Conservation (phyloP, 2,888 invertebrate genomes). For the Sabellastarte sp. region DNA sequence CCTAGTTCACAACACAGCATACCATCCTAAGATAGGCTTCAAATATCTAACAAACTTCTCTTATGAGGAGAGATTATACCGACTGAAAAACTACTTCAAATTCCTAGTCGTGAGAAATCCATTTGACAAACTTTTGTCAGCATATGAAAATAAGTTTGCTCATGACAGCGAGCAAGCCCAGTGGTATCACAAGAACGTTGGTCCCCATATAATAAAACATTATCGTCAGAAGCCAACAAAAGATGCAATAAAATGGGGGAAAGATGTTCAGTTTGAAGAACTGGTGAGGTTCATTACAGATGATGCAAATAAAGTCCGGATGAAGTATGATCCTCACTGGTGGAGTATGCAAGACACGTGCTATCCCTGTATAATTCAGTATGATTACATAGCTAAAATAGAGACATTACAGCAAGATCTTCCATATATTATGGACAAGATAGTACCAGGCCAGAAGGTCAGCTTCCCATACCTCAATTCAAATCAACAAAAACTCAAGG, state of each 20-base stretch:
- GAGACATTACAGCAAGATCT: background rate
- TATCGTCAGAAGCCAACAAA: background rate
- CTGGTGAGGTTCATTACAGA: background rate
- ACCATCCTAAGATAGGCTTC: conserved; percentile 2
- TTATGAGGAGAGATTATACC: background rate
- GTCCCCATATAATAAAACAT: background rate
- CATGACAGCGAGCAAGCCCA: background rate
- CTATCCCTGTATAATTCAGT: background rate
- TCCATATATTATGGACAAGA: background rate
- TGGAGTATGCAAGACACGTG: background rate
- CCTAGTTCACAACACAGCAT: conserved; percentile 1
- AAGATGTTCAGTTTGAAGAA: background rate
- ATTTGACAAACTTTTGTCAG: background rate
- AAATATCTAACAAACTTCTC: background rate
- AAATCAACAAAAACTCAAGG: background rate
- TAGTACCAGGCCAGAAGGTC: background rate
- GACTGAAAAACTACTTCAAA: background rate
- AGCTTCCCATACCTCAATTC: background rate
- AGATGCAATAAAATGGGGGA: background rate
- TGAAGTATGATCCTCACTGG: background rate
- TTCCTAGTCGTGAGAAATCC: conserved; percentile 1
- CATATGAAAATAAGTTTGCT: background rate
- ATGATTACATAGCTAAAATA: conserved; percentile 3
- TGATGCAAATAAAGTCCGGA: background rate
- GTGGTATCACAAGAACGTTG: conserved; percentile 1